Evolutionary conservation across 2,888 invertebrate species (phyloP).

Genomic region (Dyspetes luteomarginatus): DNA sequence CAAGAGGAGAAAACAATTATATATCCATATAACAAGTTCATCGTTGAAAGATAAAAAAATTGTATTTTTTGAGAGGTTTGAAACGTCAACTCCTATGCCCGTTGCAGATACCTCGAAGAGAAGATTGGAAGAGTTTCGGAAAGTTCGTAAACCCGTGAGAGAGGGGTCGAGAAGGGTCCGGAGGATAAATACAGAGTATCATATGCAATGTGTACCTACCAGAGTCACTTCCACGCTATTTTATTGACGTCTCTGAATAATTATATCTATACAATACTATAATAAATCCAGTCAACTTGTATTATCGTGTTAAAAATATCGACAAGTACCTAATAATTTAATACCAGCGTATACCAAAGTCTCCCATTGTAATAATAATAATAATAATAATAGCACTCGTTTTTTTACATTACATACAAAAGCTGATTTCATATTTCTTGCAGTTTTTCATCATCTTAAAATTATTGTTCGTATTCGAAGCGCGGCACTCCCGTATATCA

Average conservation of each 20-base stretch:
- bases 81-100: conserved; percentile 31
- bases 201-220: conserved; percentile 13
- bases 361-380: background rate
- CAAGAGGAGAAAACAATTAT: background rate
- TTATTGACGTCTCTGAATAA: conserved; percentile 2
- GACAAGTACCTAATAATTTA: background rate
- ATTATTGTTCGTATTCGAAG: too few species aligned
- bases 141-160: conserved; percentile 53
- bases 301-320: background rate
- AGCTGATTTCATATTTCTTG: background rate
- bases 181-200: background rate
- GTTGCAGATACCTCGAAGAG: conserved; percentile 61
- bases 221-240: conserved; percentile 25
- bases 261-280: background rate
- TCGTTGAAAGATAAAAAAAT: background rate
- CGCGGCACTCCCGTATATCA: background rate
- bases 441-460: too few species aligned
- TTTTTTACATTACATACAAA: background rate
- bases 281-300: background rate
- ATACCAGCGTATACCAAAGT: background rate
- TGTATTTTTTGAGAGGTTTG: background rate
- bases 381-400: background rate
- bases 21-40: background rate
- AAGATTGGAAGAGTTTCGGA: conserved; percentile 61
- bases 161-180: conserved; percentile 15